Base-by-base conservation (phyloP, 2,888 invertebrate species). In the Dilophus febrilis region DNA sequence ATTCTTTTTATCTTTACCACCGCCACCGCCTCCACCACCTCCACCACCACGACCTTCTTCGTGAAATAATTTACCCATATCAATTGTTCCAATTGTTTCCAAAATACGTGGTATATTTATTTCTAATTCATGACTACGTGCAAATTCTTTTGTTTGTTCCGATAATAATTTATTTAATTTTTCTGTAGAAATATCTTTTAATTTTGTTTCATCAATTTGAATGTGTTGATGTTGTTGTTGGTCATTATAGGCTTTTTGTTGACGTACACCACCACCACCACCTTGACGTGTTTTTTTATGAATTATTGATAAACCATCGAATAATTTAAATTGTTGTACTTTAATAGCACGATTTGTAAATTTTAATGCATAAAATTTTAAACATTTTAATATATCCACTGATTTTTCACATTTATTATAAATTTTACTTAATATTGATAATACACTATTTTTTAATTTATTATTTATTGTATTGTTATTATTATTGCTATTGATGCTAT, bases 351-450 rank as follows among this genome's bases (percentile, higher is more conserved):
- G 64, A 45, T 77, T 75, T 12, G 72, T 64, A 31, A 77, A 59
- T 52, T 74, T 77, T 1, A 74, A 64, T 1, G 76, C 75, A 53
- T 78, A 74, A 40, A 79, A 64, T 59, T 81, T 80, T 48, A 80
- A 66, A 54, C 81, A 82, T 65, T 74, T 75, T 47, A 75, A 59
- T 38, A 77, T 64, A 51, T 79, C 74, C 45, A 72, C 67, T 35
- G 71, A 70, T 44, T 65, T 63, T 47, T 71, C 69, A 55, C 81
- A 81, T 53, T 72, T 71, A 17, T 49, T 51, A 41, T 57, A 59
- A 3, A 62, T 51, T 39, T 59, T 59, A n/a, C 53, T 53, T n/a
- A 61, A 42, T 0, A 55, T 56, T 39, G 55, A 54, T 16, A 57
- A 43, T 19, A 26, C 40, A 40, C 40, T 19, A 29, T 35, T 30